A percentile compares a stretch with the other conserved stretches of the same genome.
Evolutionary conservation across 1,140 invertebrate species (phyloP).

Genomic region (Neomicropteryx cornuta): DNA sequence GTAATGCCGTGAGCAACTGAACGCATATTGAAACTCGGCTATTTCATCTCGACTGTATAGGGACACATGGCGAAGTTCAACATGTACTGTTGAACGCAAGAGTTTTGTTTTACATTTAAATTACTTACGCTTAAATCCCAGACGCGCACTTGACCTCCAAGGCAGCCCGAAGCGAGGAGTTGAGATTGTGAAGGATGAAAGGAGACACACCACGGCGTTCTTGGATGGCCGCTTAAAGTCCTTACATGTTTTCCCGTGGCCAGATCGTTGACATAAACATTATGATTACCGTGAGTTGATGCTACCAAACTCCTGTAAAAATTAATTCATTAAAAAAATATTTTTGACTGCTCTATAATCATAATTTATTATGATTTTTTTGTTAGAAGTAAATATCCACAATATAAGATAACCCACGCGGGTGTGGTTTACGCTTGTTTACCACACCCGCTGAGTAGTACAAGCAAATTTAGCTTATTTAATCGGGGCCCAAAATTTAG

Average conservation of each 20-base stretch:
- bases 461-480: no score
- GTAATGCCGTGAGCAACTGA: no score
- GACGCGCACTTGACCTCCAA: slow-evolving; percentile 81
- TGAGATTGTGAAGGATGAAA: slow-evolving; percentile 80
- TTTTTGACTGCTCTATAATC: no score
- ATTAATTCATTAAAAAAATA: slow-evolving; percentile 3
- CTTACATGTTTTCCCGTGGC: slow-evolving; percentile 68
- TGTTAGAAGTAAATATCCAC: background rate
- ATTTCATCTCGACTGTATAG: no score
- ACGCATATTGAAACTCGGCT: no score
- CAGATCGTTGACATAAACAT: slow-evolving; percentile 80
- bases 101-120: slow-evolving; percentile 6
- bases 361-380: background rate
- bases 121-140: slow-evolving; percentile 79
- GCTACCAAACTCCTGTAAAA: slow-evolving; percentile 64
- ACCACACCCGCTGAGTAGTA: no score
- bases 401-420: no score
- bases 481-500: no score
- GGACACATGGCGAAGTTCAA: no score
- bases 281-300: slow-evolving; percentile 85
- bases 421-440: no score
- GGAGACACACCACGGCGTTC: slow-evolving; percentile 86
- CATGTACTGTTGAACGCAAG: no score
- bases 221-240: slow-evolving; percentile 70
- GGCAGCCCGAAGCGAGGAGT: slow-evolving; percentile 78